Percentiles rank a stretch among this genome's conserved stretches.
phyloP scores from a whole-genome alignment of 2,113 vertebrate genomes.

The Canis aureus region DNA sequence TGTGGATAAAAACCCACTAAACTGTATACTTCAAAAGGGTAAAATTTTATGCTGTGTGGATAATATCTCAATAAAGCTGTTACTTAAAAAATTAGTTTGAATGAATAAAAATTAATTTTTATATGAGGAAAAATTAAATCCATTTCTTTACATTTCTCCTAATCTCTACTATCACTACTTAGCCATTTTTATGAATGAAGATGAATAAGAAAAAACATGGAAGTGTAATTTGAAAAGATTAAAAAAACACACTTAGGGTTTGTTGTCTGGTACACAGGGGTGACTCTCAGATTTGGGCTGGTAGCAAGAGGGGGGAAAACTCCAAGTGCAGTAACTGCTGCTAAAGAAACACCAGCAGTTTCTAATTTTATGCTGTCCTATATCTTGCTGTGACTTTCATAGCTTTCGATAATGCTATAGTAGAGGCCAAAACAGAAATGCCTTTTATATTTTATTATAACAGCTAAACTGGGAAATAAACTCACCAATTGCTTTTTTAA shows the following conservation, averaged over 20 bases:
- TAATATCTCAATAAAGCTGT: slow-evolving; percentile 52
- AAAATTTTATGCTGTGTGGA: neutral
- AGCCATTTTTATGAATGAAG: neutral
- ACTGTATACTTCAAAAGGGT: neutral
- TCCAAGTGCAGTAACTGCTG: neutral
- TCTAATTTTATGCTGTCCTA: slow-evolving; percentile 76
- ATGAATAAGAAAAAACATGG: neutral
- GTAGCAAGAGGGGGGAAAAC: neutral
- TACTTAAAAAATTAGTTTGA: neutral
- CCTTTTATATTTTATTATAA: slow-evolving; percentile 73
- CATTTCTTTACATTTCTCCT: neutral
- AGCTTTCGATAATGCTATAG: slow-evolving; percentile 67
- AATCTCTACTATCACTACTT: neutral
- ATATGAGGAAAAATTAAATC: neutral
- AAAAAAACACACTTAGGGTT: neutral
- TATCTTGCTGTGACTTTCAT: slow-evolving; percentile 60
- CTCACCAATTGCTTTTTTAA: slow-evolving; percentile 67
- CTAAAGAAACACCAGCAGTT: slow-evolving; percentile 62
- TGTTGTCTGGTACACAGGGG: neutral
- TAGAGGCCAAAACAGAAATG: slow-evolving; percentile 62
- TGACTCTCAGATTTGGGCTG: slow-evolving; percentile 65
- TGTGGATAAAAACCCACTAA: neutral
- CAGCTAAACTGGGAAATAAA: slow-evolving; percentile 77
- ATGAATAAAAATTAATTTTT: slow-evolving; percentile 9
- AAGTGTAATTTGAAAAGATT: neutral